Percentiles rank a stretch among this genome's conserved stretches.
Evolutionary conservation across 2,113 vertebrate genomes (phyloP).

Genomic region (Ascaphus truei): DNA sequence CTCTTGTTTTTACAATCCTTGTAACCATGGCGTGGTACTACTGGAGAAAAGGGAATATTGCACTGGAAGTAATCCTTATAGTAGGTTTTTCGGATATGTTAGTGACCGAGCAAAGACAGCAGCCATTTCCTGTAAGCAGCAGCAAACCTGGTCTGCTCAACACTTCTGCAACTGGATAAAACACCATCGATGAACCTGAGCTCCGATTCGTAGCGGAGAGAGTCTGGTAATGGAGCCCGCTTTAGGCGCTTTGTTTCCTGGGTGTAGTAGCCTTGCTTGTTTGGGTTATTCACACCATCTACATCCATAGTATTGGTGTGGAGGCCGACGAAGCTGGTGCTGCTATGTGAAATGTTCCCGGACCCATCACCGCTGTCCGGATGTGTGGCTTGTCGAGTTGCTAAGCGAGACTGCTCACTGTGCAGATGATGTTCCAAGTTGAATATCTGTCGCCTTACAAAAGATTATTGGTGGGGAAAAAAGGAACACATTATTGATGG

Average conservation of each 20-base stretch:
- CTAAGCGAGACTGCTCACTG: conserved; percentile 49
- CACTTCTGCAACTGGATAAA: conserved; percentile 68
- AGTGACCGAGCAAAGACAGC: conserved; percentile 74
- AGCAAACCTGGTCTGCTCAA: conserved; percentile 84
- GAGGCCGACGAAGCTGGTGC: conserved; percentile 32
- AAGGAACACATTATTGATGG: neutral
- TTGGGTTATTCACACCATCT: conserved; percentile 68
- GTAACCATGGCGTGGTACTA: conserved; percentile 53
- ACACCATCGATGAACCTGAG: conserved; percentile 73
- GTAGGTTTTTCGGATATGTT: conserved; percentile 37
- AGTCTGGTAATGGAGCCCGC: conserved; percentile 66
- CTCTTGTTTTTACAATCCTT: conserved; percentile 41
- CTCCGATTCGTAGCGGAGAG: conserved; percentile 66
- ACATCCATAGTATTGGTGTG: conserved; percentile 80
- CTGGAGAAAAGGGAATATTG: conserved; percentile 67
- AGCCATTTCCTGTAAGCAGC: conserved; percentile 89
- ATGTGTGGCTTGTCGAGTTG: conserved; percentile 32
- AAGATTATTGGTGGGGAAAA: neutral
- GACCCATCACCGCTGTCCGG: conserved; percentile 48
- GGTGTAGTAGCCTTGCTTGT: conserved; percentile 72
- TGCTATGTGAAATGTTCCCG: conserved; percentile 48
- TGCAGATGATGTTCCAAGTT: conserved; percentile 81
- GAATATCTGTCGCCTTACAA: conserved; percentile 79
- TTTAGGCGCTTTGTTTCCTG: conserved; percentile 89
- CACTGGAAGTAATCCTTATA: conserved; percentile 57